phyloP scores from a whole-genome alignment of 2,113 vertebrate species.

The Nesogale talazaci region DNA sequence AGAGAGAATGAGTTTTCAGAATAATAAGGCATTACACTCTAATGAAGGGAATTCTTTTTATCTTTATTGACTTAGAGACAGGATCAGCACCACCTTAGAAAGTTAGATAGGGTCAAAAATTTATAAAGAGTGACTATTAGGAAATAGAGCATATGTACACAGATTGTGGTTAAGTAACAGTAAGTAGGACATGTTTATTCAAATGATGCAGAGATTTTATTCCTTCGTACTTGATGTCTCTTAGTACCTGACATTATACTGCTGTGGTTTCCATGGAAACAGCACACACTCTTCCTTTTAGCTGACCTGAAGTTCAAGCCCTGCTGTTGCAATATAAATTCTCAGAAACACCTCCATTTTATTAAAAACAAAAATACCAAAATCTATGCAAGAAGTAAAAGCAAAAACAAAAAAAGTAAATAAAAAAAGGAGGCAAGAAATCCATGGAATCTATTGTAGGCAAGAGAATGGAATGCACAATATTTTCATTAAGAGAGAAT shows the following conservation, averaged over 20 bases:
- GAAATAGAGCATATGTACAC: conserved; percentile 52
- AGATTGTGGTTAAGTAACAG: conserved; percentile 81
- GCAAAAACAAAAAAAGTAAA: not conserved
- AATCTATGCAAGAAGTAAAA: conserved; percentile 81
- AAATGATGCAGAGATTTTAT: conserved; percentile 89
- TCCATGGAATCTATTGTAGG: conserved; percentile 35
- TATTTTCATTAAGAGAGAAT: conserved; percentile 71
- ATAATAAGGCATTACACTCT: conserved; percentile 59
- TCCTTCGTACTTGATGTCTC: conserved; percentile 85
- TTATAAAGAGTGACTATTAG: conserved; percentile 76
- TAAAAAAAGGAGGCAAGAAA: conserved; percentile 35
- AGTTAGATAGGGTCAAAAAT: conserved; percentile 71
- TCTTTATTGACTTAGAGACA: conserved; percentile 74
- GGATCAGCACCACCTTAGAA: conserved; percentile 73
- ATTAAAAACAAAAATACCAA: conserved; percentile 83
- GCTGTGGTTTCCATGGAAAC: conserved; percentile 88
- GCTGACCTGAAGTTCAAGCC: conserved; percentile 90
- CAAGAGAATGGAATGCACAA: conserved; percentile 46
- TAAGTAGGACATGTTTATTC: conserved; percentile 88
- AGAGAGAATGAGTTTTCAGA: conserved; percentile 71
- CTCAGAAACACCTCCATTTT: conserved; percentile 87
- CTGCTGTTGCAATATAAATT: conserved; percentile 88
- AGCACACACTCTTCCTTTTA: conserved; percentile 88
- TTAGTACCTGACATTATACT: conserved; percentile 87
- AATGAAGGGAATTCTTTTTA: conserved; percentile 71